Conservation (phyloP, 2,797 vertebrate genomes). For the Sebastolobus alascanus region DNA sequence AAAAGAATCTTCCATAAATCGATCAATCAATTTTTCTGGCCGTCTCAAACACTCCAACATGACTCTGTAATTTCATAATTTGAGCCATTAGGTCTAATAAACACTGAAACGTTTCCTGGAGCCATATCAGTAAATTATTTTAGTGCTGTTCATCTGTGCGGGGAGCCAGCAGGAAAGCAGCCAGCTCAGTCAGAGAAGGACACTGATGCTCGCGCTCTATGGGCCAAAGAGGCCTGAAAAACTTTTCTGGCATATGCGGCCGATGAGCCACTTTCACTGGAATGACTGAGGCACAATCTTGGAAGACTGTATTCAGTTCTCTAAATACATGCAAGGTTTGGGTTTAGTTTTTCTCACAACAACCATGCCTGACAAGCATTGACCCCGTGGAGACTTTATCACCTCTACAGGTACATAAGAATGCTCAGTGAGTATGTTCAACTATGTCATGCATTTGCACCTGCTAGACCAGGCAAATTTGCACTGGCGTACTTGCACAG, state of each 20-base stretch:
- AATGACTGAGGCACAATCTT: not conserved
- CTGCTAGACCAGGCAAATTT: not conserved
- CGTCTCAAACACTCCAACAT: not conserved
- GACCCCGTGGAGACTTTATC: not conserved
- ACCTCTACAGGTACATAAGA: not conserved
- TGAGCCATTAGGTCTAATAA: not conserved
- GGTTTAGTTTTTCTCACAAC: not conserved
- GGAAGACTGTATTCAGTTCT: not conserved
- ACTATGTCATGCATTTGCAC: not conserved
- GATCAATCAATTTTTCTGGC: not conserved
- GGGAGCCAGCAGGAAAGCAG: not conserved
- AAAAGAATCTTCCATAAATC: not conserved
- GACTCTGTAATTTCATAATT: not conserved
- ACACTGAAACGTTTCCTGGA: not conserved
- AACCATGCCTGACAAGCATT: not conserved
- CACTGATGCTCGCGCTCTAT: not conserved
- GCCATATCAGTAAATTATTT: not conserved
- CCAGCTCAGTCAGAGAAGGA: not conserved
- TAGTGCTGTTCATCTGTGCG: not conserved
- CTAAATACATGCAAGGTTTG: not conserved
- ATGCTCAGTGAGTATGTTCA: not conserved
- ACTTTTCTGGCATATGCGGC: not conserved
- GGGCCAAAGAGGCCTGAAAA: not conserved
- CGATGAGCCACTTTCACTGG: conserved; percentile 1
- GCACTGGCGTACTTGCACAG: not conserved